Base-by-base conservation (phyloP, 2,113 vertebrate genomes). In the Oxyruncus cristatus region DNA sequence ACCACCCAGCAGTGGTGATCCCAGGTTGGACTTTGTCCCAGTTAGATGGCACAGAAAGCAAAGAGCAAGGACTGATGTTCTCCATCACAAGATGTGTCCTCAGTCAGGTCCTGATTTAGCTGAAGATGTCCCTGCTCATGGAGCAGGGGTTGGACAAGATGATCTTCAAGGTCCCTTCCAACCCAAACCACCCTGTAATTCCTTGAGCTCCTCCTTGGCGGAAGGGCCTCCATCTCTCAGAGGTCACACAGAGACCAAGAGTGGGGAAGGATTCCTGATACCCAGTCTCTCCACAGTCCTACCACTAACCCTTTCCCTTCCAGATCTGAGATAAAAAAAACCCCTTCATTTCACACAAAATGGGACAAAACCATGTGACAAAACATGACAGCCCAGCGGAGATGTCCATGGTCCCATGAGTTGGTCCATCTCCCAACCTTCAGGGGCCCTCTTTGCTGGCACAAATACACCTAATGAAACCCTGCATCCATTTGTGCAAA, bases 1-100 rank as follows among this genome's bases (percentile, higher is more conserved):
- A 50, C 35, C 56, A 26, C 50, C 8, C 0, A 0, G 8, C 35
- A 81, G 39, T 55, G 27, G 39, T 16, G 44, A 22, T 44, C 37
- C 50, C 71, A 24, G 33, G 39, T 5, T 9, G 12, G 52, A 24
- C 22, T 67, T 53, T 4, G 0, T 8, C 19, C 30, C 19, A 47
- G 7, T 24, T 19, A 33, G 11, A 63, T 46, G 28, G 27, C 12
- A 81, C 49, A 71, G 42, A 58, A 55, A 71, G 16, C 5, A 14
- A 17, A 39, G 30, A 39, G 14, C 0, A 1, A 66, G 32, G 24
- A 23, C 15, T 52, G 63, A 7, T n/a, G 47, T 28, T 78, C 28
- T 82, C 37, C 42, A 5, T 1, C 18, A 2, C 0, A 2, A 27
- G 12, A 22, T 1, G 22, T 49, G 52, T 67, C 50, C 50, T 49